These are phyloP conservation scores for Eurois occulta DNA, from an alignment of 2,888 invertebrate genomes.

Conservation along the genomic window DNA sequence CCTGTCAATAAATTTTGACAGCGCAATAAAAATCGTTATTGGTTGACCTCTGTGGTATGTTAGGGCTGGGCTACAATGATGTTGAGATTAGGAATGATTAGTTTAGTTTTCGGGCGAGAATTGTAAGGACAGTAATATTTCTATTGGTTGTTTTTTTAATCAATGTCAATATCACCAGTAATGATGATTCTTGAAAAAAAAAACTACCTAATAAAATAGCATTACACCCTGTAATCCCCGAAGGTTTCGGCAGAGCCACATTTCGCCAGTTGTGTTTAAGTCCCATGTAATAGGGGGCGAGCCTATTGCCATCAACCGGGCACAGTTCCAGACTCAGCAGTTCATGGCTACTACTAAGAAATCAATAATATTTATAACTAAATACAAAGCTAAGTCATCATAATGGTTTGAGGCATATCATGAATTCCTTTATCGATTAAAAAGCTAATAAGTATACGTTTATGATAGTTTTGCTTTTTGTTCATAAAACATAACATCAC, in stretches of 20 bases:
- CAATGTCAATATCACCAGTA: background rate
- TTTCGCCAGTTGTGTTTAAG: background rate
- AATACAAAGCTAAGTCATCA: background rate
- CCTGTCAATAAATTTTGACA: constrained; percentile 74
- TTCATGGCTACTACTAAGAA: background rate
- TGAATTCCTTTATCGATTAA: background rate
- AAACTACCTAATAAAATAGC: too few species aligned
- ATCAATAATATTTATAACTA: background rate
- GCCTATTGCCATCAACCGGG: background rate
- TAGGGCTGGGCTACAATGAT: constrained; percentile 58
- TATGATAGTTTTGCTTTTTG: background rate
- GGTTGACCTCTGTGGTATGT: constrained; percentile 59
- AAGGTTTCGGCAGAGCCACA: background rate
- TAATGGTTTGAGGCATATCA: background rate
- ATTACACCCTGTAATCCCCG: too few species aligned
- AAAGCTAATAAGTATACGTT: background rate
- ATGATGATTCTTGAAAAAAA: background rate
- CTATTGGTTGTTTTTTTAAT: background rate
- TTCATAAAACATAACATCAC: too few species aligned
- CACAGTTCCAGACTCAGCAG: background rate
- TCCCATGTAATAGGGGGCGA: background rate
- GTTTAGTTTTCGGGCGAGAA: background rate
- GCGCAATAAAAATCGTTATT: constrained; percentile 68
- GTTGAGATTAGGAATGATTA: background rate
- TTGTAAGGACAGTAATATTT: background rate